Base-by-base conservation (phyloP, 2,888 invertebrate species). In the Diarsia rubi region DNA sequence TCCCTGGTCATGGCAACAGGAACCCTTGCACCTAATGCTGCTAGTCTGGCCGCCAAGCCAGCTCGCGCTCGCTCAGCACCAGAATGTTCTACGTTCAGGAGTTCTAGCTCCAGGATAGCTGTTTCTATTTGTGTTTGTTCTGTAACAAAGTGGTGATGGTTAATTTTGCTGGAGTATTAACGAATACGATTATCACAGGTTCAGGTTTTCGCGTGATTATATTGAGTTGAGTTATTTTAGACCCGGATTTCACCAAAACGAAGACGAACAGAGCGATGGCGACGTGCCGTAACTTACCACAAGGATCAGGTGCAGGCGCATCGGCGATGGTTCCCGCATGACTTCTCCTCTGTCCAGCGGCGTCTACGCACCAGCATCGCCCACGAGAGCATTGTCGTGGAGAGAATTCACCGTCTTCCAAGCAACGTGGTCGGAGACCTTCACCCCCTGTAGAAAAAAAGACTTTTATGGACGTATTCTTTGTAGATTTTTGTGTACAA, bases 291-390 rank as follows among this genome's bases (percentile, higher is more conserved):
- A 21, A 85, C 89, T 86, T 72, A 95, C 95, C 94, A 79, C 96
- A 96, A 42, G 93, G 90, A 54, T 95, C 94, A 0, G 89, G 67
- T 3, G 83, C 86, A 0, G 93, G 92, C 1, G 86, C 69, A 77
- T 92, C 93, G 2, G 89, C 81, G 1, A 92, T 88, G 1, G 79
- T n/a, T 9, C 87, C 84, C 3, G 80, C 63, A 21, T 88, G 89
- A 16, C 90, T 84, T 9, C 95, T 88, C 16, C 93, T 86, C 82
- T 95, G 95, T 0, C 96, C 96, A 1, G 98, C 98, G 77, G 98
- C 98, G 92, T 98, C 98, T 5, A 98, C 98, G 92, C 98, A 98
- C 98, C 98, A 98, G 91, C 98, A 98, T 45, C 97, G 97, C 0
- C 94, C 93, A 16, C 97, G 97, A 37, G 97, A 97, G 89, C 98